Percentiles rank a stretch among this genome's conserved stretches.
phyloP scores from a whole-genome alignment of 2,888 invertebrate genomes.

The Nemurella pictetii region DNA sequence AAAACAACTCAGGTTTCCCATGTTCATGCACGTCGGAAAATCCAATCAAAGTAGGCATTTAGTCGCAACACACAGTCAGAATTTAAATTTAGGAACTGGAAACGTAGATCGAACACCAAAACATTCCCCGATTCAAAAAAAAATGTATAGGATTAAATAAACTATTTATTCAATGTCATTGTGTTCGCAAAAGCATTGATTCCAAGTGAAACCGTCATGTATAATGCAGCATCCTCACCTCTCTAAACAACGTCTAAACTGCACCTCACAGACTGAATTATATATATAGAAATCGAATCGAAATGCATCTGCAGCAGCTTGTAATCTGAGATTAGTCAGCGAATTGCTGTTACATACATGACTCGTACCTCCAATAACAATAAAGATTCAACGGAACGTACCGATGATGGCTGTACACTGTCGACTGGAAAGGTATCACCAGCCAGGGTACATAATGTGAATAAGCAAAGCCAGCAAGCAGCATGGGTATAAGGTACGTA shows the following conservation, averaged over 20 bases:
- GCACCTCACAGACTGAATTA: not conserved
- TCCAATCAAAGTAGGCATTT: too few species aligned
- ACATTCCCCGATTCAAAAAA: not conserved
- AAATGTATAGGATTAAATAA: not conserved
- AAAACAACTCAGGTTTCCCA: too few species aligned
- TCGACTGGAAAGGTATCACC: not conserved
- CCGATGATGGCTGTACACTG: not conserved
- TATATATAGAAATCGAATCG: not conserved
- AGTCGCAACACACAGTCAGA: too few species aligned
- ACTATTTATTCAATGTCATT: not conserved
- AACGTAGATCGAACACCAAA: not conserved
- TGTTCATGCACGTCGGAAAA: too few species aligned
- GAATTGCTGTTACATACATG: constrained; percentile 19
- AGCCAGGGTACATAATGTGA: not conserved
- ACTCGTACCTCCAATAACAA: constrained; percentile 1
- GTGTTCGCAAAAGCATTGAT: not conserved
- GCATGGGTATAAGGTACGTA: not conserved
- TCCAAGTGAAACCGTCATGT: not conserved
- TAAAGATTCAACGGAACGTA: not conserved
- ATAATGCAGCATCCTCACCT: not conserved
- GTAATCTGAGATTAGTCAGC: constrained; percentile 2
- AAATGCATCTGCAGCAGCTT: not conserved
- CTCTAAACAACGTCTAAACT: not conserved
- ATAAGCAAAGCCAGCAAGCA: not conserved
- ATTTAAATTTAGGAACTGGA: too few species aligned